These are phyloP conservation scores for Beaufortia kweichowensis DNA, from an alignment of 2,113 vertebrate species.

Conservation along the genomic window DNA sequence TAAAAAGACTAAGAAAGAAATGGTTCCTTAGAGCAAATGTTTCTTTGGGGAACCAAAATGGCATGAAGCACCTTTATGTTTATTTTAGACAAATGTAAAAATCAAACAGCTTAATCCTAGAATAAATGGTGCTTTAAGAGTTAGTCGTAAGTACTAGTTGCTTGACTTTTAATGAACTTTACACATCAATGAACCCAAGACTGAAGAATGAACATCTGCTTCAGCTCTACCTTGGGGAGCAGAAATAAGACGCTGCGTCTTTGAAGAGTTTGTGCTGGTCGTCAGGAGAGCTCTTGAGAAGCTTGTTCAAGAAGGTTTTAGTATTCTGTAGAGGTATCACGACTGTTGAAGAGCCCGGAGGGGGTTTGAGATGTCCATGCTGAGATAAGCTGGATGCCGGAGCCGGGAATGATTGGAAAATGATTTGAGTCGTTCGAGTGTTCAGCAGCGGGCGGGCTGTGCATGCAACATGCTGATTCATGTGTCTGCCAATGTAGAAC, in stretches of 20 bases:
- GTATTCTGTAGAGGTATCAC: not conserved
- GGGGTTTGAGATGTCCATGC: not conserved
- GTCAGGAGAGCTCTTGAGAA: not conserved
- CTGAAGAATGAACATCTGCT: too few relatives aligned
- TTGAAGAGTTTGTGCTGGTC: not conserved
- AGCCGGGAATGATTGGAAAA: slow-evolving; percentile 1
- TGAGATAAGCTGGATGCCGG: not conserved
- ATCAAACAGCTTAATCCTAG: too few relatives aligned
- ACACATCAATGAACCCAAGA: too few relatives aligned
- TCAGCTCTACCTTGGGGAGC: not conserved
- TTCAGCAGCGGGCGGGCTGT: not conserved
- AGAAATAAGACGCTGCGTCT: not conserved
- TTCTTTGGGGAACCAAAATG: too few relatives aligned
- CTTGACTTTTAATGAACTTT: too few relatives aligned
- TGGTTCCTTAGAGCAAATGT: too few relatives aligned
- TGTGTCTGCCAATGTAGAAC: not conserved
- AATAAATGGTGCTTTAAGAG: too few relatives aligned
- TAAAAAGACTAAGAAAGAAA: too few relatives aligned
- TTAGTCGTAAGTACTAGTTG: too few relatives aligned
- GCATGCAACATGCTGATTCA: not conserved
- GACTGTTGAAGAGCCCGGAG: not conserved
- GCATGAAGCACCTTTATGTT: too few relatives aligned
- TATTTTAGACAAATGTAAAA: too few relatives aligned
- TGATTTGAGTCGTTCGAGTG: not conserved
- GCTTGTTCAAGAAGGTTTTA: not conserved